These are phyloP conservation scores for Diploptera punctata DNA, from an alignment of 2,888 invertebrate species.

Conservation along the genomic window DNA sequence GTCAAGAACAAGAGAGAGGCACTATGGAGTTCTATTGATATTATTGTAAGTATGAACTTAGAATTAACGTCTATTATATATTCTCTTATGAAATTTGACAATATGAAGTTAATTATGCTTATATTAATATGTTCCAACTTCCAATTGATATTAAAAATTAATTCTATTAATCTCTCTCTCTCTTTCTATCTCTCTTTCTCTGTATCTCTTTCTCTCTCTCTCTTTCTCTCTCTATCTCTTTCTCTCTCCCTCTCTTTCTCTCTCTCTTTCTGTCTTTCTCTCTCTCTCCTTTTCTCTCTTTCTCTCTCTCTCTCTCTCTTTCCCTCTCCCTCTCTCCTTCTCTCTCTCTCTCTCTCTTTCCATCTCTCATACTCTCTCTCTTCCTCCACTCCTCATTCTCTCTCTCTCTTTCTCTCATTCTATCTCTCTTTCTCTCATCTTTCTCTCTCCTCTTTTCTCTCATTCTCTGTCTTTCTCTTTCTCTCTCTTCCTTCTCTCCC, in stretches of 20 bases:
- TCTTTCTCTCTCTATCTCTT: too few species aligned
- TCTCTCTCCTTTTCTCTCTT: neutral
- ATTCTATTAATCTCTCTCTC: neutral
- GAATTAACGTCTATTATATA: neutral
- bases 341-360: neutral
- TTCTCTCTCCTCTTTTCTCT: neutral
- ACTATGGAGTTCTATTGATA: too few species aligned
- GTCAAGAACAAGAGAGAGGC: too few species aligned
- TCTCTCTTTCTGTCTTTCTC: neutral
- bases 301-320: neutral
- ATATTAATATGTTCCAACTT: neutral
- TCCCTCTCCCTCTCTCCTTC: neutral
- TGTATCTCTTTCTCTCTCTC: neutral
- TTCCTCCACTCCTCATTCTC: neutral
- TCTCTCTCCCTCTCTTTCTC: neutral
- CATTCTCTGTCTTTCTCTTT: neutral
- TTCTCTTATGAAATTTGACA: neutral
- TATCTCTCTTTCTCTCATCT: neutral
- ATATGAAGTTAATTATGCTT: neutral
- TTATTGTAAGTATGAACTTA: neutral
- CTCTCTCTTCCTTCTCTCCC: too few species aligned
- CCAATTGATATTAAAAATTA: neutral
- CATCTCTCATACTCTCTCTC: neutral
- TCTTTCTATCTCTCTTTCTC: too few species aligned
- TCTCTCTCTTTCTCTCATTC: neutral